Evolutionary conservation across 2,888 invertebrate genomes (phyloP).

Genomic region (Lamproptera curius): DNA sequence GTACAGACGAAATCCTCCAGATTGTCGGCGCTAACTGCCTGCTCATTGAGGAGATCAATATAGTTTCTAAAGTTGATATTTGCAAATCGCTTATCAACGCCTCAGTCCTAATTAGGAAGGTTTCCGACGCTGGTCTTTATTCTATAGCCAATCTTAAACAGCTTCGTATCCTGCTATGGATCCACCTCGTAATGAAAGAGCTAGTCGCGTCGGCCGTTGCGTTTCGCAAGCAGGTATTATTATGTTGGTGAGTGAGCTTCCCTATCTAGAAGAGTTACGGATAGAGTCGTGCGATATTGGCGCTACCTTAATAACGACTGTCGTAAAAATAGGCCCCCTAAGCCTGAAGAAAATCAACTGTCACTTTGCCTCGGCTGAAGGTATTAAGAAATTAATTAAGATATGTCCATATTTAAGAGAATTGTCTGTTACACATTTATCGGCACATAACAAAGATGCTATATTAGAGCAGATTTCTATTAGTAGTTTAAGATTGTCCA

Average conservation of each 20-base stretch:
- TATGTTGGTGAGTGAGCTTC: slow-evolving; percentile 57
- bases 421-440: slow-evolving; percentile 64
- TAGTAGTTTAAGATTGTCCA: slow-evolving; percentile 54
- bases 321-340: slow-evolving; percentile 55
- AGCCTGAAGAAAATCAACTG: slow-evolving; percentile 66
- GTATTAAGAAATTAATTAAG: slow-evolving; percentile 59
- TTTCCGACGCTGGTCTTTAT: slow-evolving; percentile 63
- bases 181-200: slow-evolving; percentile 64
- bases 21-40: slow-evolving; percentile 57
- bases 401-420: slow-evolving; percentile 66
- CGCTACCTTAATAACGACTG: slow-evolving; percentile 60
- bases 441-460: slow-evolving; percentile 62
- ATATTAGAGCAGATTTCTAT: slow-evolving; percentile 59
- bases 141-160: slow-evolving; percentile 58
- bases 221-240: slow-evolving; percentile 69
- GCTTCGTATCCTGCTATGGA: slow-evolving; percentile 65
- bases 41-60: slow-evolving; percentile 66
- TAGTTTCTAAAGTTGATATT: slow-evolving; percentile 68
- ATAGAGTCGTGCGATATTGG: slow-evolving; percentile 74
- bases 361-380: slow-evolving; percentile 65
- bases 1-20: slow-evolving; percentile 71
- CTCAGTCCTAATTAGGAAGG: slow-evolving; percentile 65
- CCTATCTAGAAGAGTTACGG: slow-evolving; percentile 61
- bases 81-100: slow-evolving; percentile 70
- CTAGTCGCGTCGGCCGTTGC: slow-evolving; percentile 61